Evolutionary conservation across 2,113 vertebrate genomes (phyloP), one percentile per base, ranked within the genome.

Genomic region (Motacilla alba): DNA sequence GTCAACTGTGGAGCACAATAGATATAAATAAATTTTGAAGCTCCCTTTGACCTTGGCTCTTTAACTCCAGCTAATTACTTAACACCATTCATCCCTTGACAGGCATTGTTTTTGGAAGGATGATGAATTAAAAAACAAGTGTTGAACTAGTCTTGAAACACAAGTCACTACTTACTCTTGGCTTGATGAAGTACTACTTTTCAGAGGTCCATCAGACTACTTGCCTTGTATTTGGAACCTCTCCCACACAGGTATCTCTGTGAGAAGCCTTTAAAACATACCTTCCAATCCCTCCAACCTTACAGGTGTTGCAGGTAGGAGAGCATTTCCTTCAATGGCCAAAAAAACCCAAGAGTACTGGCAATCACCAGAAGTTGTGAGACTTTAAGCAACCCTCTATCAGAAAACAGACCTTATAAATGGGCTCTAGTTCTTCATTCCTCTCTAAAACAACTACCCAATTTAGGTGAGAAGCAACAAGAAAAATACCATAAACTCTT

Each of bases 1-100:
- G 10, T 41, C 39, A 73, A 0, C 0, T 72, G 31, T 30, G n/a
- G 28, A 83, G 44, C 17, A 80, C 66, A 62, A 33, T 0, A 59
- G 62, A 63, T 2, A 27, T 22, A 59, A 58, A 30, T 24, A 53
- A 53, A 52, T 60, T 87, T 47, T 33, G 49, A 56, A 66, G 44
- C 22, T 52, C 21, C 60, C 6, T 63, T 43, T 59, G 44, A 83
- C 44, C 30, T 27, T 52, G 58, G 21, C 39, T 69, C 37, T 18
- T 64, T 69, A 80, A 69, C 9, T 80, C 41, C 31, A 53, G 39
- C 24, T 3, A 20, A 31, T 14, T 43, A 33, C 13, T 62, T 35
- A 75, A 46, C 33, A 41, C 30, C 28, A 66, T 21, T 13, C 33
- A 77, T 53, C 17, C 22, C 41, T 60, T 47, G 52, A 33, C 10